A percentile compares a stretch with the other conserved stretches of the same genome.
These are phyloP conservation scores for Alcis repandata DNA, from an alignment of 2,888 invertebrate genomes.

Conservation along the genomic window DNA sequence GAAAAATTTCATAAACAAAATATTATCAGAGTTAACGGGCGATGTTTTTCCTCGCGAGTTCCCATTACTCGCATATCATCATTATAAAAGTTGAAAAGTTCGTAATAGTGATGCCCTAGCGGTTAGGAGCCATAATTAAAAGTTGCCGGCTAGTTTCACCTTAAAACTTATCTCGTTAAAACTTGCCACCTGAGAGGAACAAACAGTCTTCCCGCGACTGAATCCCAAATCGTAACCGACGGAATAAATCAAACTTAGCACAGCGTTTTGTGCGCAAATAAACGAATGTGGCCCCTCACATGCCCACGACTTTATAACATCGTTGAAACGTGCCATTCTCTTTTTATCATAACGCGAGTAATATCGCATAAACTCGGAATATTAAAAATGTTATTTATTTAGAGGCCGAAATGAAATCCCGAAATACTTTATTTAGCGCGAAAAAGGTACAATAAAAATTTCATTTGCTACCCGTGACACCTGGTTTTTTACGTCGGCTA, in stretches of 20 bases:
- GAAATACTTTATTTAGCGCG: constrained; percentile 39
- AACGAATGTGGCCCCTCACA: constrained; percentile 25
- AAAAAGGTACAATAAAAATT: constrained; percentile 50
- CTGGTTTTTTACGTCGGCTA: constrained; percentile 42
- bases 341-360: constrained; percentile 42
- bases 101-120: constrained; percentile 62
- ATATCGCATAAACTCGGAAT: constrained; percentile 45
- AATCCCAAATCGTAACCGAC: constrained; percentile 62
- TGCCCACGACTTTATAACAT: constrained; percentile 43
- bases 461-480: constrained; percentile 48
- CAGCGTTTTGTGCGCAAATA: constrained; percentile 35
- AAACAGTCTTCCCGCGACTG: constrained; percentile 73
- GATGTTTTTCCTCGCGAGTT: constrained; percentile 53
- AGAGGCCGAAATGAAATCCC: constrained; percentile 45
- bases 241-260: constrained; percentile 57
- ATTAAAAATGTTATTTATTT: constrained; percentile 47
- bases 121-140: constrained; percentile 79
- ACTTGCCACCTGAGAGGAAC: constrained; percentile 77
- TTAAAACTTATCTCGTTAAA: constrained; percentile 81
- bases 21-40: constrained; percentile 35
- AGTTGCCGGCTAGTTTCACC: constrained; percentile 78
- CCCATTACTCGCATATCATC: constrained; percentile 64
- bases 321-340: constrained; percentile 42
- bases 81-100: constrained; percentile 68
- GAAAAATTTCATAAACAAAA: constrained; percentile 36